phyloP scores from a whole-genome alignment of 2,113 vertebrate genomes.

The Pelecanus crispus region DNA sequence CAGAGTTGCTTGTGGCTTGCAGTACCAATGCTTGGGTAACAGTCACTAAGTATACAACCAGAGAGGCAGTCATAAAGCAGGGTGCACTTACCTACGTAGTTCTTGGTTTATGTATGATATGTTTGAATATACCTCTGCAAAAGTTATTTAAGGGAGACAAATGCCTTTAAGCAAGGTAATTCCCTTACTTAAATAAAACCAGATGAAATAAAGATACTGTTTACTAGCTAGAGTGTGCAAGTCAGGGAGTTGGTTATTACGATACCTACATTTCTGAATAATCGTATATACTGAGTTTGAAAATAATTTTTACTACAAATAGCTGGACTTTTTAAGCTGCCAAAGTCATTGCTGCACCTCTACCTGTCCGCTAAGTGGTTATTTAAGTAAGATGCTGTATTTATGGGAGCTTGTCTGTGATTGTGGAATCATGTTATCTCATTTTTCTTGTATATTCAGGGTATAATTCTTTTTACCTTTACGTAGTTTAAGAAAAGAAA shows the following conservation, averaged over 20 bases:
- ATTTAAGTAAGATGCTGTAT: not conserved
- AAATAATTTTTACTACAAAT: not conserved
- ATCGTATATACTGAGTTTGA: not conserved
- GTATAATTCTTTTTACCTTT: not conserved
- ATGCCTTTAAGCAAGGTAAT: not conserved
- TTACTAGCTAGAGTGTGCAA: not conserved
- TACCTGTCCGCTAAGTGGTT: not conserved
- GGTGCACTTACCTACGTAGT: not conserved
- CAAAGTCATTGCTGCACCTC: not conserved
- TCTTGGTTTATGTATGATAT: not conserved
- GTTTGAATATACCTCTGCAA: not conserved
- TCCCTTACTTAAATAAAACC: not conserved
- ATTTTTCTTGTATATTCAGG: not conserved
- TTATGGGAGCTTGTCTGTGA: not conserved
- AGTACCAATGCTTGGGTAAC: accelerated
- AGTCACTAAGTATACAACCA: not conserved
- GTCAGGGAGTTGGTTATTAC: not conserved
- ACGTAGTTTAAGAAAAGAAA: not conserved
- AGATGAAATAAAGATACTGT: not conserved
- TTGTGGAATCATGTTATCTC: accelerated
- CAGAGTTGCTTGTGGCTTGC: not conserved
- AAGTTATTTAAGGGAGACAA: not conserved
- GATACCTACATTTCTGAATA: not conserved
- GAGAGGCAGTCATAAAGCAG: not conserved
- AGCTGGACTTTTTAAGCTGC: not conserved